A percentile compares a stretch with the other conserved stretches of the same genome.
Conservation (phyloP, 2,888 invertebrate species). For the Teleiodes luculella region DNA sequence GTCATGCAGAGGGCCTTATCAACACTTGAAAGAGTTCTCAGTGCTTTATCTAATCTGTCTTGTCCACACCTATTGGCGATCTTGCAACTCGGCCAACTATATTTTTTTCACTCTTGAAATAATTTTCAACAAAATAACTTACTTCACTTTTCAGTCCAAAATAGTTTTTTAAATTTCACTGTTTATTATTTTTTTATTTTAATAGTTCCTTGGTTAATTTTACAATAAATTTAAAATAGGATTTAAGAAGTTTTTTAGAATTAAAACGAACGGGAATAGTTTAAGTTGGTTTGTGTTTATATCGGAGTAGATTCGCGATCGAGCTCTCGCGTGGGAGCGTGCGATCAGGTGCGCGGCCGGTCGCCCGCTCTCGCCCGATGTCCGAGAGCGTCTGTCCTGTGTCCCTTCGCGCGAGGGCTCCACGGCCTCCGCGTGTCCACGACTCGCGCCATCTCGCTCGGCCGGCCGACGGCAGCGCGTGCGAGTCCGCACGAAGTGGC, state of each 20-base stretch:
- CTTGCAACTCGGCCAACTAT: constrained; percentile 52
- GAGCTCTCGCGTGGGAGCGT: constrained; percentile 63
- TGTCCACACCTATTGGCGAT: constrained; percentile 66
- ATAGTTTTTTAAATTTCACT: constrained; percentile 47
- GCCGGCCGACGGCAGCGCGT: constrained; percentile 74
- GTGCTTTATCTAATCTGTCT: constrained; percentile 70
- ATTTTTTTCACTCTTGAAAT: constrained; percentile 46
- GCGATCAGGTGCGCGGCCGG: constrained; percentile 72
- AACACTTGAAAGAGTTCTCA: constrained; percentile 68
- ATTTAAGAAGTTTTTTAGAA: constrained; percentile 26
- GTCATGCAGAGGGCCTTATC: constrained; percentile 67
- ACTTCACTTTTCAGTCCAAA: constrained; percentile 58
- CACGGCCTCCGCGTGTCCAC: constrained; percentile 72
- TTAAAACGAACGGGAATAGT: constrained; percentile 29
- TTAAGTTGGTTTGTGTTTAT: constrained; percentile 53
- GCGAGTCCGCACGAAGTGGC: constrained; percentile 75
- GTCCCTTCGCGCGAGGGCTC: constrained; percentile 78
- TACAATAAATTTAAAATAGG: constrained; percentile 25
- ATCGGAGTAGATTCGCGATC: constrained; percentile 55
- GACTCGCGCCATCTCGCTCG: constrained; percentile 69
- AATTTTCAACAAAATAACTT: constrained; percentile 49
- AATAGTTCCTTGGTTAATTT: constrained; percentile 32
- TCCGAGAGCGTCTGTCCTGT: constrained; percentile 79
- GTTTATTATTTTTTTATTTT: constrained; percentile 29
- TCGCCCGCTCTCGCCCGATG: constrained; percentile 79